Base-by-base conservation (phyloP, 2,888 invertebrate genomes). In the Rhagonycha lutea region DNA sequence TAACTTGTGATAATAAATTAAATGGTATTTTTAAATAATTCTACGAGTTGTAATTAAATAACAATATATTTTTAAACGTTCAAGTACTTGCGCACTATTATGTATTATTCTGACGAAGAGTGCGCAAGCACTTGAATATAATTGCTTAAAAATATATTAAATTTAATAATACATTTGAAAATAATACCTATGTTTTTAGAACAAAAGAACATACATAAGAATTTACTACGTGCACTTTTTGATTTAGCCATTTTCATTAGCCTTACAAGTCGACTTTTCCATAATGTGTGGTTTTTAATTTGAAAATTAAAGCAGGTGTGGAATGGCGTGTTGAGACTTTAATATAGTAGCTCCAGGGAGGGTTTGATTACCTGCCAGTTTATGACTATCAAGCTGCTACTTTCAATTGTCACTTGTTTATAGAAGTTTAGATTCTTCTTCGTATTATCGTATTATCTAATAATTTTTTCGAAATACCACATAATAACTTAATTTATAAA, bases 341-440 rank as follows among this genome's bases (percentile, higher is more conserved):
- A 84, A 82, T 83, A 83, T 83, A 83, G 83, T 81, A 82, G 84
- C 85, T 84, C 83, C 83, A 84, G 85, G 85, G 85, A 84, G 83
- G 83, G 83, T 85, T 85, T 85, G 85, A 85, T 85, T 85, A 84
- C 76, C 73, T 76, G 73, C 84, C 83, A 84, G 84, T 84, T 85
- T 83, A 84, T 83, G 83, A 83, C 68, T 70, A 76, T 70, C 73
- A 73, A 73, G 72, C 72, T 69, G 75, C 72, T 82, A 82, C 82
- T 74, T 74, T 76, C 72, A 73, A 72, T 76, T 73, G 75, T 76
- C 71, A 70, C 72, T 63, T 73, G 63, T 69, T 69, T 70, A 26
- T 47, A 28, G 11, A 68, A 28, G 47, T 70, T 18, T 72, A 68
- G 72, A 28, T 12, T 18, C 28, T 61, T 69, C 32, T 69, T 72